Evolutionary conservation across 2,797 vertebrate genomes (phyloP).

Genomic region (Chanos chanos): DNA sequence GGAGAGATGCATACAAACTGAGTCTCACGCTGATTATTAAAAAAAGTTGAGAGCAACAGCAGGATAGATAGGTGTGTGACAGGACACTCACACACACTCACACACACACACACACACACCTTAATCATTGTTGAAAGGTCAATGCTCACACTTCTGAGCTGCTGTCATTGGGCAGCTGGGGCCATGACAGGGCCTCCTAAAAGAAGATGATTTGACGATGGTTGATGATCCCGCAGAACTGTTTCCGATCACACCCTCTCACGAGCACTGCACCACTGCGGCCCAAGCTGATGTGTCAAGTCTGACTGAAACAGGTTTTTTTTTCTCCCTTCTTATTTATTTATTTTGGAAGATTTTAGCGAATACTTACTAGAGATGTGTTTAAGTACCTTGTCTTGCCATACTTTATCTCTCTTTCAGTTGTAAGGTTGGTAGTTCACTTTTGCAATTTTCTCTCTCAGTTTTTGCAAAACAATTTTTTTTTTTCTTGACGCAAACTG

Average conservation of each 20-base stretch:
- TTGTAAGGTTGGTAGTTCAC: no score
- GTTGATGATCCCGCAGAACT: constrained; percentile 31
- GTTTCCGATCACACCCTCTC: constrained; percentile 35
- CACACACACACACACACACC: constrained; percentile 20
- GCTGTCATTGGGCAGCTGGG: constrained; percentile 11
- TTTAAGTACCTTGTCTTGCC: no score
- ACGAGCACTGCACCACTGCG: background rate
- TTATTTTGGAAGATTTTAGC: no score
- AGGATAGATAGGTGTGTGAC: constrained; percentile 39
- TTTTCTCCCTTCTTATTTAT: background rate
- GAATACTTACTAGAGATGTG: no score
- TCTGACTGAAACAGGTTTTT: background rate
- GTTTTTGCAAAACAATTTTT: no score
- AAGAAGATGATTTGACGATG: constrained; percentile 35
- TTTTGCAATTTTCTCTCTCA: no score
- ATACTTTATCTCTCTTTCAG: no score
- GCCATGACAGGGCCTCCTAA: constrained; percentile 27
- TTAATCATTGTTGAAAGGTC: constrained; percentile 44
- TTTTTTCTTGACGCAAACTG: no score
- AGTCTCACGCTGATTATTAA: constrained; percentile 46
- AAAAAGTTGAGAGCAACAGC: constrained; percentile 42
- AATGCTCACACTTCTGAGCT: constrained; percentile 34
- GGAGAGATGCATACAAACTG: constrained; percentile 37
- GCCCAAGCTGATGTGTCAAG: background rate
- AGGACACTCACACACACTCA: constrained; percentile 19